Percentiles rank a stretch among this genome's conserved stretches.
phyloP scores from a whole-genome alignment of 1,140 invertebrate species.

The Drosophila ananassae region DNA sequence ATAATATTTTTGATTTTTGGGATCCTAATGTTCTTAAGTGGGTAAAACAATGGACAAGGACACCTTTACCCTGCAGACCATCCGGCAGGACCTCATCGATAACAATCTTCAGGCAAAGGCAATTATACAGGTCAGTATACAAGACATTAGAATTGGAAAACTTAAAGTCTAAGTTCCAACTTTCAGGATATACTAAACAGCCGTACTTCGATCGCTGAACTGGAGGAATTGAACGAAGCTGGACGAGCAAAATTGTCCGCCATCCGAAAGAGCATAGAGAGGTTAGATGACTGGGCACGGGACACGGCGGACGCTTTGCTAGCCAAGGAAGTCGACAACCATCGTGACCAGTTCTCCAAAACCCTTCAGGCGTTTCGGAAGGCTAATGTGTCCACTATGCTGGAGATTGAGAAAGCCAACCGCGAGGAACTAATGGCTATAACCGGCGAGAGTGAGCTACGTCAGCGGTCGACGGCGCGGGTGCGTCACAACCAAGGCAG shows the following conservation, averaged over 20 bases:
- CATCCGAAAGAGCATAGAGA: constrained; percentile 88
- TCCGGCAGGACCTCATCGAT: constrained; percentile 88
- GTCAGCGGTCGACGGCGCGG: constrained; percentile 84
- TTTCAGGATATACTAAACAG: constrained; percentile 88
- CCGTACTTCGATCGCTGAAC: constrained; percentile 87
- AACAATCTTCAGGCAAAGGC: constrained; percentile 90
- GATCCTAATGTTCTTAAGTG: neutral
- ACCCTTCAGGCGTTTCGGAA: constrained; percentile 90
- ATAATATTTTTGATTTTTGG: constrained; percentile 8
- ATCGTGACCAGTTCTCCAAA: constrained; percentile 89
- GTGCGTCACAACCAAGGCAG: constrained; percentile 71
- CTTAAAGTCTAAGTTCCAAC: constrained; percentile 14
- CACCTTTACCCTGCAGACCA: constrained; percentile 72
- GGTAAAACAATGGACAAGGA: constrained; percentile 56
- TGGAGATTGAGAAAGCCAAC: constrained; percentile 90
- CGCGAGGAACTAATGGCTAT: constrained; percentile 88
- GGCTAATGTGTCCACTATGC: constrained; percentile 89
- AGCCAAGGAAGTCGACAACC: constrained; percentile 87
- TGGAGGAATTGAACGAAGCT: constrained; percentile 90
- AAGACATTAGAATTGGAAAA: neutral
- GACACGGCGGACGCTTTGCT: constrained; percentile 87
- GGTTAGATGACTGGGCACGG: constrained; percentile 87
- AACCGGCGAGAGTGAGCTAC: constrained; percentile 86
- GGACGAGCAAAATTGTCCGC: constrained; percentile 88
- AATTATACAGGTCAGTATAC: constrained; percentile 88